These are phyloP conservation scores for Pseudachorutes palmiensis DNA, from an alignment of 1,140 invertebrate species.

Conservation along the genomic window DNA sequence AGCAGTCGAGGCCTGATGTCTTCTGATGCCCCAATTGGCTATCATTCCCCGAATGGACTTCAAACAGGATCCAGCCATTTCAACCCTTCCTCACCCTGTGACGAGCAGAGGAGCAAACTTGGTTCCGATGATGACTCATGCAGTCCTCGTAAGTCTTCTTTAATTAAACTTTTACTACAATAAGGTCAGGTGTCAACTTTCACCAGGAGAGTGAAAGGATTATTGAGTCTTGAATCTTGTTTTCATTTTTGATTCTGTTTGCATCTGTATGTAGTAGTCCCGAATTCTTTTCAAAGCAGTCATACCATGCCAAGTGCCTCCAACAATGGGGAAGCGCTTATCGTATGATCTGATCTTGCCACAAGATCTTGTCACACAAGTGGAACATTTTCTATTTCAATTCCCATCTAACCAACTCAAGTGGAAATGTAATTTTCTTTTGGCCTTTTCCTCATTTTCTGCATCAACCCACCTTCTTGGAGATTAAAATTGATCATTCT, in stretches of 20 bases:
- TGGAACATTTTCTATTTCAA: background rate
- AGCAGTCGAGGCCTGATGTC: slow-evolving; percentile 11
- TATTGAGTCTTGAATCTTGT: no score
- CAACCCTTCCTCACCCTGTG: slow-evolving; percentile 19
- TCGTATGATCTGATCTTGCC: no score
- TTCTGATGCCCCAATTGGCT: slow-evolving; percentile 10
- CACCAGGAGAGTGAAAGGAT: no score
- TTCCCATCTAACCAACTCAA: background rate
- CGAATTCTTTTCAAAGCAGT: no score
- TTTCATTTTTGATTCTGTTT: no score
- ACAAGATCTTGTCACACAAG: no score
- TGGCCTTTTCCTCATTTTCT: background rate
- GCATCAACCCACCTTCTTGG: no score
- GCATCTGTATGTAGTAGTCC: no score
- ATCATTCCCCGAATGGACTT: slow-evolving; percentile 12
- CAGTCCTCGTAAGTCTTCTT: slow-evolving; percentile 36
- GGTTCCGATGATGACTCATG: slow-evolving; percentile 22
- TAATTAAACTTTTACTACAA: background rate
- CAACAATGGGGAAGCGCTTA: no score
- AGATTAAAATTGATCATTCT: no score
- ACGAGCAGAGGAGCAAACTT: background rate
- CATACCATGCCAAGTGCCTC: no score
- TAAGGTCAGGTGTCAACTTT: no score
- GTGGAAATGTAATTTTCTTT: background rate
- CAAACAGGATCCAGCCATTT: slow-evolving; percentile 6